Evolutionary conservation across 2,888 invertebrate genomes (phyloP), one percentile per base, ranked within the genome.

Genomic region (Platypus cylindrus): DNA sequence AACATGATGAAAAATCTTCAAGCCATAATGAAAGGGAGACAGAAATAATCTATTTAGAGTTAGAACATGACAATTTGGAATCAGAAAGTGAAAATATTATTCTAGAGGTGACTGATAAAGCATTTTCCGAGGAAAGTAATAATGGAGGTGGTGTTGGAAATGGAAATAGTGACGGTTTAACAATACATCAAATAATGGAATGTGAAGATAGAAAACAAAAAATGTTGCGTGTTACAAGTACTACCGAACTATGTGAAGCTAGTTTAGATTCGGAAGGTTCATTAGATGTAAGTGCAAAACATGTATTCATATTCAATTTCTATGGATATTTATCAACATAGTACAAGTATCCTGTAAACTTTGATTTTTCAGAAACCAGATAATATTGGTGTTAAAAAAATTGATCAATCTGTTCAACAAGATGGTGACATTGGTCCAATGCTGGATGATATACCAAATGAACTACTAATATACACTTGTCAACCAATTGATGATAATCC

Each of bases 381-480:
- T 7, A 27, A 27, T 27, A 27, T 27, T 14, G n/a, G n/a, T n/a
- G n/a, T n/a, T n/a, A n/a, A n/a, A n/a, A n/a, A n/a, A n/a, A n/a
- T n/a, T n/a, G n/a, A n/a, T n/a, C n/a, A n/a, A n/a, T n/a, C n/a
- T n/a, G n/a, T 25, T 25, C 12, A 20, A 20, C n/a, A 25, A 13
- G 25, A 25, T 7, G 5, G 11, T 25, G n/a, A n/a, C n/a, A n/a
- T n/a, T n/a, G n/a, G n/a, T n/a, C n/a, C n/a, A n/a, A n/a, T n/a
- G n/a, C 15, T 37, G 12, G 31, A 30, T 2, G 38, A 33, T 14
- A 34, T 38, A 5, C 38, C 42, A n/a, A 36, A 38, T 29, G 42
- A 42, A 32, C 33, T 30, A 2, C 13, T 38, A 8, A 36, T 42
- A 2, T 39, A 34, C 25, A 26, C 30, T 11, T 43, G 43, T 27